Percentiles rank a stretch among this genome's conserved stretches.
phyloP scores from a whole-genome alignment of 2,888 invertebrate genomes.

The Hylaea fasciaria region DNA sequence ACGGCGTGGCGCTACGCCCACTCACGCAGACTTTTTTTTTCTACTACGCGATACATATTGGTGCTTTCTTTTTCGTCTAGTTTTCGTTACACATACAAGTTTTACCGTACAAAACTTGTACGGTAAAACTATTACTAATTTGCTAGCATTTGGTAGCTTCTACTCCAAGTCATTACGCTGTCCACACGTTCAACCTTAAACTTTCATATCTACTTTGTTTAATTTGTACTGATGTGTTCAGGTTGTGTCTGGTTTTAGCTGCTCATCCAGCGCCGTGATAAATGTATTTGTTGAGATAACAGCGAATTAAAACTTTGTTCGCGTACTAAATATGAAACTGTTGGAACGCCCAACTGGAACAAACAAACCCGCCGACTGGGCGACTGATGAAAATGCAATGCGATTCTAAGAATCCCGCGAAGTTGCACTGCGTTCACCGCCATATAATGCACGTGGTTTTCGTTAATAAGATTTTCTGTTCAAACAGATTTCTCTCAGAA shows the following conservation, averaged over 20 bases:
- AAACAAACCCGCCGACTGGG: neutral
- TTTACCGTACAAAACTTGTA: conserved; percentile 26
- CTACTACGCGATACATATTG: conserved; percentile 44
- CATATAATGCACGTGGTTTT: neutral
- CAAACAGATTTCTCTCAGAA: too few species aligned
- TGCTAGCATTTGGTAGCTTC: too few species aligned
- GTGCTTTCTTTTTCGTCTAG: conserved; percentile 45
- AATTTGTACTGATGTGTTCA: conserved; percentile 6
- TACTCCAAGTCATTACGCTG: conserved; percentile 1
- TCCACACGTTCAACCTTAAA: conserved; percentile 5
- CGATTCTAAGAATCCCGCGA: neutral
- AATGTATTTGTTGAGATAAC: conserved; percentile 5
- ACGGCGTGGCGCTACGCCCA: conserved; percentile 45
- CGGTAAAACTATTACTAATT: too few species aligned
- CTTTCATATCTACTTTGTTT: conserved; percentile 7
- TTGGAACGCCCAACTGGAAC: conserved; percentile 5
- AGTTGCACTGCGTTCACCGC: neutral
- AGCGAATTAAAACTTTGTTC: conserved; percentile 8
- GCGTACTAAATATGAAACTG: conserved; percentile 12
- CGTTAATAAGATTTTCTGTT: neutral
- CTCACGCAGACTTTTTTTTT: conserved; percentile 42
- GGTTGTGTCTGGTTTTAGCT: conserved; percentile 15
- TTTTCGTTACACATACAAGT: conserved; percentile 35
- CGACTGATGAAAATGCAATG: conserved; percentile 4
- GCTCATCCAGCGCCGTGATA: conserved; percentile 5